These are phyloP conservation scores for Pygoscelis antarcticus DNA, from an alignment of 2,113 vertebrate genomes.

Conservation along the genomic window DNA sequence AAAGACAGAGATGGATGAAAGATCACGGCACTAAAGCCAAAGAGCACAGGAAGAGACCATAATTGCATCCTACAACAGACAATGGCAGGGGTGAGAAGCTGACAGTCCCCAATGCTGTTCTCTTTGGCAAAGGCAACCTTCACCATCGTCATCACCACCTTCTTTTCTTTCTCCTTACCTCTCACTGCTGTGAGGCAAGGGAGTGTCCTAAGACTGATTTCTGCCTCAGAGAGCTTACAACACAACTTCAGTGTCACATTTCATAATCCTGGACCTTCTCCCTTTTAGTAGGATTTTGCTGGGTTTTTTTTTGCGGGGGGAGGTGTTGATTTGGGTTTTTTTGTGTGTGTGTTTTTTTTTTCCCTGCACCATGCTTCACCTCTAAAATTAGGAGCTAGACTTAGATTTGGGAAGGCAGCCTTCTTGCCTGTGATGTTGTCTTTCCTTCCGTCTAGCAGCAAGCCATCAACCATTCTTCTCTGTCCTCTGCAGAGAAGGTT, in stretches of 20 bases:
- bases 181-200: not conserved
- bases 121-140: not conserved
- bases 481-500: not conserved
- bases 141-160: not conserved
- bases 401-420: not conserved
- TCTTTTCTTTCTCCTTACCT: not conserved
- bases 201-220: not conserved
- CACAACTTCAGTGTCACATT: not conserved
- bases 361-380: not conserved
- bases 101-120: not conserved
- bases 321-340: too few species aligned
- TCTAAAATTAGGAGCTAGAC: not conserved
- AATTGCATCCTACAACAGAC: not conserved
- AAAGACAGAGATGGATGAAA: not conserved
- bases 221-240: not conserved
- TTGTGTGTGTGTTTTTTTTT: too few species aligned
- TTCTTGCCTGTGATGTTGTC: not conserved
- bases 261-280: not conserved
- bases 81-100: not conserved
- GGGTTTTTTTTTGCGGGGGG: rapidly evolving
- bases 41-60: not conserved
- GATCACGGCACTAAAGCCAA: not conserved
- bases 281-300: not conserved
- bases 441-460: not conserved
- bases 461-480: not conserved